Evolutionary conservation across 2,888 invertebrate species (phyloP).

Genomic region (Ligdia adustata): DNA sequence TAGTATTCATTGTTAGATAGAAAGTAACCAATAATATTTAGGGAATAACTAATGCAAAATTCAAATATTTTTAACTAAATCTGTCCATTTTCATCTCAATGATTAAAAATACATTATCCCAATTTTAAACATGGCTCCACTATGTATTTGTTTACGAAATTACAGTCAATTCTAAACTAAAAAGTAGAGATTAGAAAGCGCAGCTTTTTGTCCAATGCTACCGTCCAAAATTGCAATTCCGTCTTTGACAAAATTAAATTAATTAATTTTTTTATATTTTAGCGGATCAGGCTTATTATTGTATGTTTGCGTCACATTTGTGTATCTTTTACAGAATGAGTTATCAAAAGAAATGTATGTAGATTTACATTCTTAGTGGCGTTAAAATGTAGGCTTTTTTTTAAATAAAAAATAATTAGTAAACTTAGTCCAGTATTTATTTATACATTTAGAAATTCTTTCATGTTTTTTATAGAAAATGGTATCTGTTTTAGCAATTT

Average conservation of each 20-base stretch:
- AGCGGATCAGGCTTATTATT: neutral
- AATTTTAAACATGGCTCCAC: too few species aligned
- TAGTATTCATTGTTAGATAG: constrained; percentile 9
- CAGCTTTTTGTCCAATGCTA: constrained; percentile 61
- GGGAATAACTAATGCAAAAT: neutral
- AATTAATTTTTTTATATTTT: constrained; percentile 9
- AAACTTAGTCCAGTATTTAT: too few species aligned
- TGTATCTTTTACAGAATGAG: too few species aligned
- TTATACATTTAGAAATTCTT: too few species aligned
- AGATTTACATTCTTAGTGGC: too few species aligned
- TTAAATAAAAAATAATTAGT: too few species aligned
- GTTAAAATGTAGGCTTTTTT: too few species aligned
- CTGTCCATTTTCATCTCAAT: constrained; percentile 26
- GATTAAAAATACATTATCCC: too few species aligned
- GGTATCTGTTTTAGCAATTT: too few species aligned
- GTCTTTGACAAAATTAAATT: constrained; percentile 47
- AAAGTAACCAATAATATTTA: neutral
- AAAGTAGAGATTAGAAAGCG: constrained; percentile 44
- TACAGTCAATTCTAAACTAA: constrained; percentile 25
- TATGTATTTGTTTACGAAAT: constrained; percentile 24
- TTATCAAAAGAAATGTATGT: too few species aligned
- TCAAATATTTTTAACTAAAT: constrained; percentile 20
- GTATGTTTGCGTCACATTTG: too few species aligned
- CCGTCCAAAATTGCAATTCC: constrained; percentile 68
- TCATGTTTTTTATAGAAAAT: too few species aligned